Conservation (phyloP, 2,888 invertebrate genomes). For the Cryptocephalus primarius region DNA sequence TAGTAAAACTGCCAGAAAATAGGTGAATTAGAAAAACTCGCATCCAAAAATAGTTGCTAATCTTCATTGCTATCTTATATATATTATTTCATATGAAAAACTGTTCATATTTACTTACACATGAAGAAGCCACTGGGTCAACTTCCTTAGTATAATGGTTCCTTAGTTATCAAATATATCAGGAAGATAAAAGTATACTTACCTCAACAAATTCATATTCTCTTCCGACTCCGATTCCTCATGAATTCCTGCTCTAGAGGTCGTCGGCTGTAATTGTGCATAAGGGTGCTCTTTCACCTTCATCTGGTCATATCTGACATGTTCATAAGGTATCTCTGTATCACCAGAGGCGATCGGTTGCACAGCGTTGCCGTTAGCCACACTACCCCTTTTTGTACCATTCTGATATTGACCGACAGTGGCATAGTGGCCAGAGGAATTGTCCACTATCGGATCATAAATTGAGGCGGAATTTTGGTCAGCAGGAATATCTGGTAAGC, state of each 20-base stretch:
- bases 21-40: too few relatives aligned
- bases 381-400: not conserved
- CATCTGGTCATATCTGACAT: conserved; percentile 54
- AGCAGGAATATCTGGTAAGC: conserved; percentile 74
- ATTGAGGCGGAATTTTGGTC: conserved; percentile 36
- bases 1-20: too few relatives aligned
- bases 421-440: conserved; percentile 75
- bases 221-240: conserved; percentile 21
- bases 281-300: conserved; percentile 53
- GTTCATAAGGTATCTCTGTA: conserved; percentile 47
- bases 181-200: not conserved
- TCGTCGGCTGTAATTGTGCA: conserved; percentile 54
- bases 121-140: too few relatives aligned
- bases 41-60: too few relatives aligned
- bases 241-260: conserved; percentile 15
- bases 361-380: too few relatives aligned
- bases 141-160: not conserved
- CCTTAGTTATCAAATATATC: not conserved
- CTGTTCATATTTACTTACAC: too few relatives aligned
- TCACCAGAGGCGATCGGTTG: too few relatives aligned
- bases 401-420: conserved; percentile 49
- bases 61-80: too few relatives aligned
- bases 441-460: conserved; percentile 48
- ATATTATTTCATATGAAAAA: too few relatives aligned
- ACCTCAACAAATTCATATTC: conserved; percentile 22